These are phyloP conservation scores for Phymorhynchus buccinoides DNA, from an alignment of 1,140 invertebrate species.

Conservation along the genomic window DNA sequence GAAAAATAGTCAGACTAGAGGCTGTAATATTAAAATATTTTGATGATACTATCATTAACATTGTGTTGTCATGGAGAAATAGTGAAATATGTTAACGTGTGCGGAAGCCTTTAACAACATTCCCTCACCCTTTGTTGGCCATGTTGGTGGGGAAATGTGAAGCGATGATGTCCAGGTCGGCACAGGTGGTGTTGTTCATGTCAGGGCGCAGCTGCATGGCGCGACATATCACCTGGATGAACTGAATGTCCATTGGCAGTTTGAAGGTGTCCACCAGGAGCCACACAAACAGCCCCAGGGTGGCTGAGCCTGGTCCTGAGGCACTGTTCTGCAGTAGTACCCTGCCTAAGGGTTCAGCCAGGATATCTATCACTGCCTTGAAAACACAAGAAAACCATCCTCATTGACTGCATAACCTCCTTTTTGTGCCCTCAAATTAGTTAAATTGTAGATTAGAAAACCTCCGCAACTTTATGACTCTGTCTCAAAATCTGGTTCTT, in stretches of 20 bases:
- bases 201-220: not conserved
- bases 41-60: too few relatives aligned
- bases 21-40: too few relatives aligned
- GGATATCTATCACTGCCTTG: not conserved
- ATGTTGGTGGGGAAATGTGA: not conserved
- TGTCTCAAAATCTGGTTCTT: too few relatives aligned
- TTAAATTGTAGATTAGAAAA: too few relatives aligned
- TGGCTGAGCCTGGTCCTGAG: not conserved
- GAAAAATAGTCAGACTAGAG: too few relatives aligned
- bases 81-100: too few relatives aligned
- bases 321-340: not conserved
- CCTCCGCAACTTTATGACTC: too few relatives aligned
- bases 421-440: too few relatives aligned
- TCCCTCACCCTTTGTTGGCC: slow-evolving; percentile 1
- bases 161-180: not conserved
- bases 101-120: too few relatives aligned
- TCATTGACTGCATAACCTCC: too few relatives aligned
- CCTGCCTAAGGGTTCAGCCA: not conserved
- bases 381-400: too few relatives aligned
- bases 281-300: not conserved
- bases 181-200: slow-evolving; percentile 21
- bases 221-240: not conserved
- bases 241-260: not conserved
- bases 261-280: not conserved
- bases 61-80: too few relatives aligned